A percentile compares a stretch with the other conserved stretches of the same genome.
Evolutionary conservation across 2,113 vertebrate genomes (phyloP).

Genomic region (Recurvirostra avosetta): DNA sequence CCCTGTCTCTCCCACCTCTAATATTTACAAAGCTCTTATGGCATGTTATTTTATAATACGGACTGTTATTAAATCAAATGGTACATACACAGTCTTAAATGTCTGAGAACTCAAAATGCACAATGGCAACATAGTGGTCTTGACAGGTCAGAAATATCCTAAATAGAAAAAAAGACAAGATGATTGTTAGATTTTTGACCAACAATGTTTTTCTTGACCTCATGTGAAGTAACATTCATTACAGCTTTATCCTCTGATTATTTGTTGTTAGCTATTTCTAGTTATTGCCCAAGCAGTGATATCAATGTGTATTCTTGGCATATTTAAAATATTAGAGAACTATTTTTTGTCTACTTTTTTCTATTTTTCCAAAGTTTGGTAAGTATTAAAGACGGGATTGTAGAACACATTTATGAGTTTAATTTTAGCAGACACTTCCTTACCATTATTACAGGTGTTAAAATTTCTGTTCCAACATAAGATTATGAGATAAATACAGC

Average conservation of each 20-base stretch:
- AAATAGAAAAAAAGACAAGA: neutral
- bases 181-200: neutral
- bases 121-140: neutral
- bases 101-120: neutral
- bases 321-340: neutral
- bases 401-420: neutral
- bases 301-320: neutral
- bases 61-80: neutral
- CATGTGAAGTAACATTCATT: neutral
- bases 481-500: neutral
- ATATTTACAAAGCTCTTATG: neutral
- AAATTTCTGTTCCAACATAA: neutral
- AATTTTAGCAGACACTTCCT: neutral
- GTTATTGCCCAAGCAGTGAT: neutral
- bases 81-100: neutral
- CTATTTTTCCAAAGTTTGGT: neutral
- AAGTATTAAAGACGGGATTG: neutral
- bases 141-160: neutral
- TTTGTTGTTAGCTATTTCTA: neutral
- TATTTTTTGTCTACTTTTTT: neutral
- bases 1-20: accelerated
- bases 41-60: neutral
- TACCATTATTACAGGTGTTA: neutral
- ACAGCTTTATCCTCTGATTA: neutral
- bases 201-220: neutral